Conservation (phyloP, 2,888 invertebrate species). For the Dicroscelio sp. region DNA sequence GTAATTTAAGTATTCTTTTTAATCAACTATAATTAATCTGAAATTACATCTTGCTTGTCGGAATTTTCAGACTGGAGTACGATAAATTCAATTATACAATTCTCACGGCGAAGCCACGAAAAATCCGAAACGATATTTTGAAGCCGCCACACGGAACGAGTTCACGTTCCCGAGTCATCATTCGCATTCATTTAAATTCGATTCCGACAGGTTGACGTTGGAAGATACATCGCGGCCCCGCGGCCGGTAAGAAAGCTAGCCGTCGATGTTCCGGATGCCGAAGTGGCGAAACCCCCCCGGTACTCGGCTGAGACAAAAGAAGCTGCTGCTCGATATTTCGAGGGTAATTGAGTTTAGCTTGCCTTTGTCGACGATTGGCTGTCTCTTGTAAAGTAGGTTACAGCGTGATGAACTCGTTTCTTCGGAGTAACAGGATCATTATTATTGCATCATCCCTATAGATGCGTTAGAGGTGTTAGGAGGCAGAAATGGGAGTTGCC, state of each 20-base stretch:
- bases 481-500: conserved; percentile 18
- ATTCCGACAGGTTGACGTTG: conserved; percentile 48
- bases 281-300: conserved; percentile 46
- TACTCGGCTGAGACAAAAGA: conserved; percentile 62
- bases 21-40: no score
- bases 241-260: conserved; percentile 62
- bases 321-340: conserved; percentile 73
- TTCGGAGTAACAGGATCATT: conserved; percentile 70
- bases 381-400: conserved; percentile 77
- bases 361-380: conserved; percentile 72
- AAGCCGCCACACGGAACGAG: not conserved
- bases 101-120: no score
- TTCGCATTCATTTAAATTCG: conserved; percentile 61
- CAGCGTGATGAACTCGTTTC: conserved; percentile 73
- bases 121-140: no score
- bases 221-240: conserved; percentile 22
- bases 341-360: conserved; percentile 73
- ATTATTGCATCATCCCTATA: conserved; percentile 71
- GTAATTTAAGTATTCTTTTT: no score
- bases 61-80: no score
- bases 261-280: conserved; percentile 35
- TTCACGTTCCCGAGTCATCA: not conserved
- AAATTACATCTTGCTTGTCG: no score
- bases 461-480: conserved; percentile 50
- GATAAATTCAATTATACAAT: no score